Evolutionary conservation across 2,888 invertebrate species (phyloP).

Genomic region (Oligia strigilis): DNA sequence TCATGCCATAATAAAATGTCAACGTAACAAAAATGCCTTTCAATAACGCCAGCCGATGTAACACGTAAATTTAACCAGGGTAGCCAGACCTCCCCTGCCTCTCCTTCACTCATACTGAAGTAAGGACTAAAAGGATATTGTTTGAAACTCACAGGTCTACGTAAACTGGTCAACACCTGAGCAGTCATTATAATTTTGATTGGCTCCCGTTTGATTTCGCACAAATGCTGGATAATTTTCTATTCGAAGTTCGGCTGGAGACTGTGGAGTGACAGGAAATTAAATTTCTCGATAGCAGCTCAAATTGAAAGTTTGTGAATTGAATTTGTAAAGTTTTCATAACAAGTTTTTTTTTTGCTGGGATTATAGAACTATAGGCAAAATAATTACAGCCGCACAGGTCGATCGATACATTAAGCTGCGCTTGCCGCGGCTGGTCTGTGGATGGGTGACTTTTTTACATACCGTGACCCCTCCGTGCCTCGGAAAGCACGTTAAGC

Average conservation of each 20-base stretch:
- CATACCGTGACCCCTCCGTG: too few species aligned
- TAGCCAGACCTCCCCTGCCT: constrained; percentile 56
- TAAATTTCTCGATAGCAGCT: constrained; percentile 72
- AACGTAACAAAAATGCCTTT: constrained; percentile 65
- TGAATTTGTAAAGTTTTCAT: constrained; percentile 21
- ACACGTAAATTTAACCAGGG: constrained; percentile 68
- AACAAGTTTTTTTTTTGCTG: neutral
- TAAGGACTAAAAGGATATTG: constrained; percentile 14
- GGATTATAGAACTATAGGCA: neutral
- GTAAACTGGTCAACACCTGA: constrained; percentile 70
- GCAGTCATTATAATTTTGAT: constrained; percentile 85
- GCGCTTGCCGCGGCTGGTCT: too few species aligned
- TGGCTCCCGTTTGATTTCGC: constrained; percentile 75
- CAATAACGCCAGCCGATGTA: constrained; percentile 64
- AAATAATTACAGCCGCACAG: neutral
- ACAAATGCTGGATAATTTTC: constrained; percentile 71
- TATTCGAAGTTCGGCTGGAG: constrained; percentile 65
- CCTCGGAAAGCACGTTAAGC: too few species aligned
- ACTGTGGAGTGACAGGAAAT: constrained; percentile 78
- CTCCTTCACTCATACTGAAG: neutral
- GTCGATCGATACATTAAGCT: too few species aligned
- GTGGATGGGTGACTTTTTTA: too few species aligned
- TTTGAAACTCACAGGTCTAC: constrained; percentile 52
- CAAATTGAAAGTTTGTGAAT: constrained; percentile 43
- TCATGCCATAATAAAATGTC: constrained; percentile 51